Base-by-base conservation (phyloP, 2,888 invertebrate genomes). In the Cantharis nigra region DNA sequence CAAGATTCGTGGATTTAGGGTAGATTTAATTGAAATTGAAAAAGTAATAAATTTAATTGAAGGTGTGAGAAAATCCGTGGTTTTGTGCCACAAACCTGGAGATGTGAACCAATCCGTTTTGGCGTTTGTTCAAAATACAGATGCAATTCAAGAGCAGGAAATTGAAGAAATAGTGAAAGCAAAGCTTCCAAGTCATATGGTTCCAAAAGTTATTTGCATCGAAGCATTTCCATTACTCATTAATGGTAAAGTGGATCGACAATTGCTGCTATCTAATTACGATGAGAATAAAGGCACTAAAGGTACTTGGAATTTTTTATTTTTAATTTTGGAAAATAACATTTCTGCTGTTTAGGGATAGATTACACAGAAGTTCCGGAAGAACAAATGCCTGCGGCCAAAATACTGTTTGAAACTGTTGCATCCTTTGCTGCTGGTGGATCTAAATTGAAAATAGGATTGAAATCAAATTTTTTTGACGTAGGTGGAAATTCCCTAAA, bases 171-270 rank as follows among this genome's bases (percentile, higher is more conserved):
- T 90, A 16, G 87, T 96, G 71, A 92, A 92, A 84, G 90, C 90
- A 71, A 90, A 90, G 73, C 89, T 96, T 3, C 93, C 95, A 0
- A 89, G 91, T 9, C 96, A 96, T 84, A 96, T 96, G 94, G 90
- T 94, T 16, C 96, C 96, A 0, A 11, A 33, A 33, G 91, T 93
- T 0, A 91, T 95, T 16, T 89, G 94, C 0, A 88, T 96, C 13
- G 94, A 95, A 18, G 91, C 87, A n/a, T 91, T 97, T 72, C 97
- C 97, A 0, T 88, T 95, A 23, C 89, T 96, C 28, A 95, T 96
- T 0, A 97, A 97, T 85, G 97, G 97, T 0, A 97, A 97, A 89
- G 93, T 94, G 9, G 97, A 97, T 87, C 90, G 97, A 62, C 96
- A 96, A 85, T 89, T 92, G 0, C 87, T 97, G 33, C 87, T 97